These are phyloP conservation scores for Notolepis coatsorum DNA, from an alignment of 2,797 vertebrate genomes.

Conservation along the genomic window DNA sequence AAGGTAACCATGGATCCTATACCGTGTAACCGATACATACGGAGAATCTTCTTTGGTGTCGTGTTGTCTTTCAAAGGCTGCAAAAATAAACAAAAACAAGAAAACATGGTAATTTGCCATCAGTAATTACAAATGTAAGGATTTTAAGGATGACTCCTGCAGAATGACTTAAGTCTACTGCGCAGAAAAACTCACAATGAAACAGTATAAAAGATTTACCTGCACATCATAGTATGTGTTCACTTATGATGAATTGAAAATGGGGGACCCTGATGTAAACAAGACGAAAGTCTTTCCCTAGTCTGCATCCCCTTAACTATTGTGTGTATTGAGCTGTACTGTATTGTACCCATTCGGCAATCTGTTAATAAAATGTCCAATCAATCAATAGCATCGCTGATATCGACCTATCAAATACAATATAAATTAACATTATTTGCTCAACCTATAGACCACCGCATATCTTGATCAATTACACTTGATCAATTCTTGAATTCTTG, in stretches of 20 bases:
- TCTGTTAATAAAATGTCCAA: too few species aligned
- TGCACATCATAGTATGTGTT: neutral
- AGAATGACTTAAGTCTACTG: neutral
- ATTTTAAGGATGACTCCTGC: neutral
- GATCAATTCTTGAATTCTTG: too few species aligned
- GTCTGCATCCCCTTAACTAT: too few species aligned
- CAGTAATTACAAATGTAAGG: neutral
- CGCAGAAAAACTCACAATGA: neutral
- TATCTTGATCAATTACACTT: too few species aligned
- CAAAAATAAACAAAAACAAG: neutral
- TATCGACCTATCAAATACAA: too few species aligned
- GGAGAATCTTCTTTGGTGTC: neutral
- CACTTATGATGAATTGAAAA: neutral
- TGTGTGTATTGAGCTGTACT: too few species aligned
- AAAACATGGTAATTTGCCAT: neutral
- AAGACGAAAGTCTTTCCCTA: too few species aligned
- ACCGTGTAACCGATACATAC: neutral
- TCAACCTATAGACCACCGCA: too few species aligned
- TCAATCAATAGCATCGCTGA: too few species aligned
- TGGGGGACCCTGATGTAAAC: too few species aligned
- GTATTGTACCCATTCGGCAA: too few species aligned
- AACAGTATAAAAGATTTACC: slow-evolving; percentile 19
- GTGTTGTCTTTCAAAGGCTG: neutral
- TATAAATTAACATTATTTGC: too few species aligned
- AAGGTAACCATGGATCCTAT: neutral